Evolutionary conservation across 2,113 vertebrate species (phyloP).

Genomic region (Bostrychus sinensis): DNA sequence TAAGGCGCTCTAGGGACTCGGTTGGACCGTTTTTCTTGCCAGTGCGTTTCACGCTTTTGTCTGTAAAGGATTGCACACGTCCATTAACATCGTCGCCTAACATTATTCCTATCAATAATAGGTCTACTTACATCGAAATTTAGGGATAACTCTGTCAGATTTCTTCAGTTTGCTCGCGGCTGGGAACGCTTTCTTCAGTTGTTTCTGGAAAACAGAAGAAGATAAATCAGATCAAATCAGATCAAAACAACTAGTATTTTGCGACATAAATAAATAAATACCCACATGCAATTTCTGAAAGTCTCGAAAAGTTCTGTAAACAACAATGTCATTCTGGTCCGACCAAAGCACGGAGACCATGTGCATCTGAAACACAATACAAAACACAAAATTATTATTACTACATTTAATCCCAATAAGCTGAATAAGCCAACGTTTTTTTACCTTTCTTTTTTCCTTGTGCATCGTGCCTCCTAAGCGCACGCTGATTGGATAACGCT

Average conservation of each 20-base stretch:
- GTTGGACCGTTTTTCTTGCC: slow-evolving; percentile 20
- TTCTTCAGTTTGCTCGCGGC: slow-evolving; percentile 73
- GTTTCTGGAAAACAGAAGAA: slow-evolving; percentile 74
- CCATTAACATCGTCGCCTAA: not conserved
- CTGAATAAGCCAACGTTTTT: not conserved
- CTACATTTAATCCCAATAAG: no score
- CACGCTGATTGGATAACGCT: slow-evolving; percentile 64
- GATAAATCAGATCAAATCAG: not conserved
- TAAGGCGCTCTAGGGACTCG: slow-evolving; percentile 71
- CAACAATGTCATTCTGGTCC: slow-evolving; percentile 82
- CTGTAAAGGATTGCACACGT: slow-evolving; percentile 33
- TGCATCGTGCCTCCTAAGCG: slow-evolving; percentile 72
- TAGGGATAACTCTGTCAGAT: slow-evolving; percentile 73
- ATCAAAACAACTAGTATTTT: not conserved
- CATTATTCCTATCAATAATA: not conserved
- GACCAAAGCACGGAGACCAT: slow-evolving; percentile 89
- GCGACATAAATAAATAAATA: slow-evolving; percentile 8
- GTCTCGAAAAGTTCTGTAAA: slow-evolving; percentile 84
- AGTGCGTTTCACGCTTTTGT: slow-evolving; percentile 5
- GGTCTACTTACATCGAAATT: slow-evolving; percentile 61
- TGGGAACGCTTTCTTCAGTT: slow-evolving; percentile 85
- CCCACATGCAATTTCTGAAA: slow-evolving; percentile 89
- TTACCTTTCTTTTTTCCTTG: slow-evolving; percentile 74
- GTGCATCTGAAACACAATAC: slow-evolving; percentile 76
- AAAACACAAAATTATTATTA: not conserved